Base-by-base conservation (phyloP, 2,888 invertebrate genomes). In the Smittia sp. region DNA sequence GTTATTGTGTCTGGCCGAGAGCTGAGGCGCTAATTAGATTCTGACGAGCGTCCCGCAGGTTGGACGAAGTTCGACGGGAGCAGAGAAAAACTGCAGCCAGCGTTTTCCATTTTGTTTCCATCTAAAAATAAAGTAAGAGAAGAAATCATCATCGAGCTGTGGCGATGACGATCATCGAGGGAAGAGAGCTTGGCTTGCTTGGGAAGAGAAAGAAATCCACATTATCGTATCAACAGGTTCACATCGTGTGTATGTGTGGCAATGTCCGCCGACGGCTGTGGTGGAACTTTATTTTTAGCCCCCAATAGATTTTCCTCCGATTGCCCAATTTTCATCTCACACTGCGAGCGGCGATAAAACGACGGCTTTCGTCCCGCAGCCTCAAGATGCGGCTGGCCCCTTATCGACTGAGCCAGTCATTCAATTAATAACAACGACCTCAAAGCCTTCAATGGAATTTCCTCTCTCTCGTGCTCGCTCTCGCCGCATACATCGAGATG, bases 101-200 rank as follows among this genome's bases (percentile, higher is more conserved):
- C 72, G 72, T 72, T 72, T 72, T 72, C 72, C 72, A 72, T 72
- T 62, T 72, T 72, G 72, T 72, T 72, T 72, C 62, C 72, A 72
- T 72, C 72, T 72, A 72, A 32, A 58, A 62, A 72, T 72, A 72
- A 72, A 27, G 38, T 18, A 69, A 69, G 46, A 70, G 20, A 70
- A 68, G 25, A 54, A 58, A n/a, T 15, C 52, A 70, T 32, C 54
- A 54, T 70, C 62, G 54, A n/a, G n/a, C n/a, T n/a, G n/a, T n/a
- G n/a, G n/a, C n/a, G n/a, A 52, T 15, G 52, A 58, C 18, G 58
- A 58, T 58, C 22, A 22, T 18, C 3, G 18, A 58, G 22, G 22
- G 22, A 58, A 58, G 18, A 58, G 46, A 11, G 46, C n/a, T 9
- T 38, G 38, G 11, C 38, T 38, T 38, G 52, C 15, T 52, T 4